Base-by-base conservation (phyloP, 2,113 vertebrate genomes). In the Lethenteron camtschaticum region DNA sequence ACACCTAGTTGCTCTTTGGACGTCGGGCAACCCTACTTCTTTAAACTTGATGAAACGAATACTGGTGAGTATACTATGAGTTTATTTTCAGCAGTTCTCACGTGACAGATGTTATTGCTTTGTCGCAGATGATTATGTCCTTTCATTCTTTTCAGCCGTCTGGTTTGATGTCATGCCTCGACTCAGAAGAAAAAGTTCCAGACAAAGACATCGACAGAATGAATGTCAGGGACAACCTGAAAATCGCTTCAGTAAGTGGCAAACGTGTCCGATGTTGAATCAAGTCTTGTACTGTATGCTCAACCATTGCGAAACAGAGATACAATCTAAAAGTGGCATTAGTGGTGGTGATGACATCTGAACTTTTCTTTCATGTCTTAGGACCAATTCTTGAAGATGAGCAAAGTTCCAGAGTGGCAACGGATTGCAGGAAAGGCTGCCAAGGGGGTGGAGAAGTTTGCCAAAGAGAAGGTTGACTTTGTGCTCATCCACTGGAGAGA, bases 401-500 rank as follows among this genome's bases (percentile, higher is more conserved):
- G 82, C 81, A 95, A 94, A 81, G 87, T 96, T 63, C 90, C 94
- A 0, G 94, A 99, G 71, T 99, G 94, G 94, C 94, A 99, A 80
- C 82, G 92, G 70, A 76, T 96, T 57, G 94, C 94, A 68, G 94
- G 94, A 74, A 96, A 94, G 83, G 94, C 94, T 78, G 94, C 94
- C 13, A 96, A 96, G 80, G 94, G 96, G 77, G 90, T 99, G 72
- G 94, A 99, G 77, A 96, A 96, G 81, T 99, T 97, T 78, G 90
- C 94, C 79, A 96, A 96, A 84, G 94, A 97, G 74, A 99, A 99
- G 77, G 82, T 95, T 3, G 92, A 99, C 76, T 18, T 95, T 0
- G 85, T 99, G 71, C 81, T 99, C 75, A 89, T 96, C 86, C 94
- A 99, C 78, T 99, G 94, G 94, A 86, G 94, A 72, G 92, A 99